These are phyloP conservation scores for Spea bombifrons DNA, from an alignment of 2,113 vertebrate genomes.

Conservation along the genomic window DNA sequence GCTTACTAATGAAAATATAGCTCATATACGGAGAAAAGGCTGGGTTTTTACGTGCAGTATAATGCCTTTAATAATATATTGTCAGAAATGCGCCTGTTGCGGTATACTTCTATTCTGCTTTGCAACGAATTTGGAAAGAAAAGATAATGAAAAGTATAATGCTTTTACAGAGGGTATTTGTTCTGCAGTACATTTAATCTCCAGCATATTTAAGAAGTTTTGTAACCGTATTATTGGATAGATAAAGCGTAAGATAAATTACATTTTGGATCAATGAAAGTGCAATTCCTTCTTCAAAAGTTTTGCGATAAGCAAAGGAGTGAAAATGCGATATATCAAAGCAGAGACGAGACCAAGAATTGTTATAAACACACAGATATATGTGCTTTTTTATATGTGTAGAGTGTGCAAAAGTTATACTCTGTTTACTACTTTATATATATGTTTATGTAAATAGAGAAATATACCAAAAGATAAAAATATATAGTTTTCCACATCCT, in stretches of 20 bases:
- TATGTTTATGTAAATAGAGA: no score
- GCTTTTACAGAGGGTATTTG: conserved; percentile 1
- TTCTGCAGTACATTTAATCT: conserved; percentile 1
- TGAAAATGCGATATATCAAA: not conserved
- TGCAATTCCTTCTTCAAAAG: conserved; percentile 12
- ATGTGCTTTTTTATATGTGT: no score
- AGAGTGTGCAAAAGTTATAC: no score
- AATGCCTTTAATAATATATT: no score
- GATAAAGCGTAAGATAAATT: not conserved
- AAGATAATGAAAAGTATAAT: not conserved
- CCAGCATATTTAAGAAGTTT: not conserved
- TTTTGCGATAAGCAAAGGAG: not conserved
- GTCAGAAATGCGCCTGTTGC: not conserved
- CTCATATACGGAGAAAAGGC: no score
- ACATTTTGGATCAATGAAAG: not conserved
- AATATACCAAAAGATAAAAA: no score
- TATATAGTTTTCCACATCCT: no score
- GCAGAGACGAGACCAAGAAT: not conserved
- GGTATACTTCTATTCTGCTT: not conserved
- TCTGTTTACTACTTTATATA: no score
- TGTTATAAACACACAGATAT: no score
- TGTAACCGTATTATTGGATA: not conserved
- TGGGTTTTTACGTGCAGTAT: no score
- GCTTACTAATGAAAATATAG: no score
- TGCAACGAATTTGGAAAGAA: not conserved